Percentiles rank a stretch among this genome's conserved stretches.
These are phyloP conservation scores for Leuctra nigra DNA, from an alignment of 2,888 invertebrate species.

Conservation along the genomic window DNA sequence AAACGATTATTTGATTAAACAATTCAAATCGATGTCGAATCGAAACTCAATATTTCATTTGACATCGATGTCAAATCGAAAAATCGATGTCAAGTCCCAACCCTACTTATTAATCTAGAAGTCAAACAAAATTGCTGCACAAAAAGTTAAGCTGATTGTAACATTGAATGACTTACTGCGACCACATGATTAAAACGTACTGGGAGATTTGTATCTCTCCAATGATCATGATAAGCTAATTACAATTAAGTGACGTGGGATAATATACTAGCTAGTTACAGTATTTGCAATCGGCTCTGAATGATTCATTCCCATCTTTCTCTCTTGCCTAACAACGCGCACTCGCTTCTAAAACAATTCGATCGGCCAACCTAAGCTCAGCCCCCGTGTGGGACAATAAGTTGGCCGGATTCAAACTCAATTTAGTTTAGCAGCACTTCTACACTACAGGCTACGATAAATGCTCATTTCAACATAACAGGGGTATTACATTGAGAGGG, in stretches of 20 bases:
- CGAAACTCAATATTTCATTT: too few species aligned
- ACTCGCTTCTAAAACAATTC: background rate
- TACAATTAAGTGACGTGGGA: constrained; percentile 17
- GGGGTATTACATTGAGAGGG: constrained; percentile 12
- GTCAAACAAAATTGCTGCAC: constrained; percentile 19
- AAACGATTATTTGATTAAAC: too few species aligned
- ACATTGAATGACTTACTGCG: constrained; percentile 17
- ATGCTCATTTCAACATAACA: constrained; percentile 20
- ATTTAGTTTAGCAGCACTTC: constrained; percentile 13
- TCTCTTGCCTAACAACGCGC: background rate
- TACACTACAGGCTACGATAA: too few species aligned
- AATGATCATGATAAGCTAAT: constrained; percentile 18
- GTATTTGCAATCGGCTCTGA: constrained; percentile 25
- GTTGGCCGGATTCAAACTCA: background rate
- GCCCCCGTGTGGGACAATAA: background rate
- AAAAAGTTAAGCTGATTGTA: constrained; percentile 17
- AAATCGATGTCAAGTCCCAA: too few species aligned
- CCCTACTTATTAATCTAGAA: too few species aligned
- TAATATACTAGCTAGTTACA: constrained; percentile 24
- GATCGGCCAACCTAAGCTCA: constrained; percentile 2
- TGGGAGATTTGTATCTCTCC: constrained; percentile 1
- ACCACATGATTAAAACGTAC: constrained; percentile 15
- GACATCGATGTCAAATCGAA: too few species aligned
- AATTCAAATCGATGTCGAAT: too few species aligned
- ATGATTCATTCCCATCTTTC: constrained; percentile 18